phyloP scores from a whole-genome alignment of 2,113 vertebrate genomes.

The Sander vitreus region DNA sequence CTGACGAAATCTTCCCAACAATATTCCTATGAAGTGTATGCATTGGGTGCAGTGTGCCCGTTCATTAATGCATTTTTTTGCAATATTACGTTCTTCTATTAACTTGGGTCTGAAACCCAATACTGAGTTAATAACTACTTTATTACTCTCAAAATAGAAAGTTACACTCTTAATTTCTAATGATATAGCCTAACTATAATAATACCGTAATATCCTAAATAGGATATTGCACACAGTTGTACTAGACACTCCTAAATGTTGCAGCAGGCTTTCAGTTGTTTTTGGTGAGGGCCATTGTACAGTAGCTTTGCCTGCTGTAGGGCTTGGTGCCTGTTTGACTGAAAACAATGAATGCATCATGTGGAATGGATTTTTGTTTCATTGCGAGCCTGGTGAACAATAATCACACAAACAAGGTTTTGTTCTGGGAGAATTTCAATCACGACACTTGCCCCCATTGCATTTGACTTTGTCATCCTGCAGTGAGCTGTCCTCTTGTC shows the following conservation, averaged over 20 bases:
- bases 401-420: constrained; percentile 76
- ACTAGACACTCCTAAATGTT: constrained; percentile 20
- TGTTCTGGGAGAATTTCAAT: constrained; percentile 75
- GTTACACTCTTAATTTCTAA: accelerated
- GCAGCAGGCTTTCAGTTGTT: constrained; percentile 17
- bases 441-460: constrained; percentile 47
- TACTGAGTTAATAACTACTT: neutral
- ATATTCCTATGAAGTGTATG: neutral
- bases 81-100: neutral
- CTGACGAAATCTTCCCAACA: neutral
- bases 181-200: accelerated
- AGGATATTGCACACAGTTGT: neutral
- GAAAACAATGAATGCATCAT: constrained; percentile 79
- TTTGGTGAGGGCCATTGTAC: constrained; percentile 42
- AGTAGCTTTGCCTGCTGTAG: constrained; percentile 46
- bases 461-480: constrained; percentile 66
- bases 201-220: neutral
- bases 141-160: neutral
- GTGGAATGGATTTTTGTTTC: constrained; percentile 78
- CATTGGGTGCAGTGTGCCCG: neutral
- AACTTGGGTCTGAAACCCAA: neutral
- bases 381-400: constrained; percentile 66
- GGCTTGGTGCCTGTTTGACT: constrained; percentile 61
- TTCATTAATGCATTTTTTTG: neutral
- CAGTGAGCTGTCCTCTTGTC: constrained; percentile 29